Percentiles rank a stretch among this genome's conserved stretches.
Conservation (phyloP, 1,140 invertebrate species). For the Drosophila leontia region DNA sequence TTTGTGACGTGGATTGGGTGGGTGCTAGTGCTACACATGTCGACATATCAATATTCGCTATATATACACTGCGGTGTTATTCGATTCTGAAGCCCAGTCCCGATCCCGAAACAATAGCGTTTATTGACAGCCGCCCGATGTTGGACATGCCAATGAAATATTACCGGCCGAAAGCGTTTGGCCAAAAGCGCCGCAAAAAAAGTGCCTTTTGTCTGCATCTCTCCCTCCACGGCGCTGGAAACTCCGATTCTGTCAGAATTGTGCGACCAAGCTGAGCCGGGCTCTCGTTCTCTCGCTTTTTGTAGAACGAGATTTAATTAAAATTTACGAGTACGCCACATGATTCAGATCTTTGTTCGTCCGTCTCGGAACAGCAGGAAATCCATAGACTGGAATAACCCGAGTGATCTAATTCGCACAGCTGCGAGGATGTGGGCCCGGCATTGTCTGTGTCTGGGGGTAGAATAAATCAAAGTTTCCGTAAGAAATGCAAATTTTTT, state of each 20-base stretch:
- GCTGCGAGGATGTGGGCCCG: conserved; percentile 64
- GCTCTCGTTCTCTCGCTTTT: conserved; percentile 31
- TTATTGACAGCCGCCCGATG: conserved; percentile 78
- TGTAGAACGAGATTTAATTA: conserved; percentile 74
- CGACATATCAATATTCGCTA: conserved; percentile 35
- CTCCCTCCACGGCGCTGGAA: conserved; percentile 50
- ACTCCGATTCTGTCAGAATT: conserved; percentile 65
- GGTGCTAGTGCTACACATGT: conserved; percentile 42
- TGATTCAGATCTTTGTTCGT: conserved; percentile 58
- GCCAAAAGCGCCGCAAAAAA: conserved; percentile 55
- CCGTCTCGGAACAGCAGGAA: conserved; percentile 67
- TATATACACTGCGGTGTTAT: conserved; percentile 39
- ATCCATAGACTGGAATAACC: conserved; percentile 71
- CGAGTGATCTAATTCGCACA: conserved; percentile 76
- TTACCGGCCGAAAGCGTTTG: conserved; percentile 44
- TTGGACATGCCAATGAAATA: conserved; percentile 74
- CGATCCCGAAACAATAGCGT: conserved; percentile 47
- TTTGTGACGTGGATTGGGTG: conserved; percentile 75
- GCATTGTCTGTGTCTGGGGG: conserved; percentile 24
- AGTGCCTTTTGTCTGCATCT: conserved; percentile 62
- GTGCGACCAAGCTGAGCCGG: neutral
- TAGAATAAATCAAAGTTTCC: conserved; percentile 51
- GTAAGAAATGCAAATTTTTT: conserved; percentile 41
- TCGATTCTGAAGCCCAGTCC: conserved; percentile 20
- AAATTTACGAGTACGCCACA: conserved; percentile 65